Conservation (phyloP, 2,888 invertebrate species). For the Schizotus pectinicornis region DNA sequence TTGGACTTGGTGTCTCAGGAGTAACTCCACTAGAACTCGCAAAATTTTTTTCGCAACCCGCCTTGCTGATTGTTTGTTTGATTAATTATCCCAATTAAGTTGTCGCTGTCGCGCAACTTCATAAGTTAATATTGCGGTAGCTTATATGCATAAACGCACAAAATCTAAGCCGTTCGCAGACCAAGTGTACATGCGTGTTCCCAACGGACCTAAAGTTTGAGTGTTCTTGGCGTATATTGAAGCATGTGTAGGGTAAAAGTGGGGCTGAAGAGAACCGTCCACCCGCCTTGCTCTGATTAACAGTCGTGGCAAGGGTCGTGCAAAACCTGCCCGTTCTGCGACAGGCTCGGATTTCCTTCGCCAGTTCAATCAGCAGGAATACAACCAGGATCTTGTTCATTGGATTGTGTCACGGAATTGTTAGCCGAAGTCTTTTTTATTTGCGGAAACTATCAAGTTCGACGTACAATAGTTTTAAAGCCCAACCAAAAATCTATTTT, state of each 20-base stretch:
- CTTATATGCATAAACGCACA: constrained; percentile 4
- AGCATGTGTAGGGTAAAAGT: constrained; percentile 23
- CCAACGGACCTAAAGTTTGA: constrained; percentile 14
- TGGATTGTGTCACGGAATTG: constrained; percentile 45
- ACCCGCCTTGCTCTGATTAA: constrained; percentile 36
- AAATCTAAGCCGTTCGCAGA: constrained; percentile 3
- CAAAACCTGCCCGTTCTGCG: constrained; percentile 40
- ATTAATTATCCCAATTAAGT: constrained; percentile 9
- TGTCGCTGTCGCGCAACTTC: neutral
- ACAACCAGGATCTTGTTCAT: constrained; percentile 41
- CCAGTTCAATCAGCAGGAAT: constrained; percentile 44
- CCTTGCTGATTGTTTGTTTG: constrained; percentile 7
- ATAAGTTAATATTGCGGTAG: constrained; percentile 1
- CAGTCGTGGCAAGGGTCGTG: constrained; percentile 38
- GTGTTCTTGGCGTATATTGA: constrained; percentile 24
- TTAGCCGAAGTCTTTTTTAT: constrained; percentile 33
- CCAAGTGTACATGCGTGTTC: constrained; percentile 3
- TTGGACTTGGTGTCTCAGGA: no score
- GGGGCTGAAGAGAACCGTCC: constrained; percentile 18
- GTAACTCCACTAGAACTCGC: no score
- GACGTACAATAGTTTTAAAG: constrained; percentile 3
- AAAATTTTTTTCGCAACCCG: no score
- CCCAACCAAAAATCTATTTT: no score
- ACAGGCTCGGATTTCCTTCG: constrained; percentile 42
- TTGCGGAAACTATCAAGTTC: constrained; percentile 20